Evolutionary conservation across 1,140 invertebrate genomes (phyloP), one percentile per base, ranked within the genome.

Genomic region (Pissodes strobi): DNA sequence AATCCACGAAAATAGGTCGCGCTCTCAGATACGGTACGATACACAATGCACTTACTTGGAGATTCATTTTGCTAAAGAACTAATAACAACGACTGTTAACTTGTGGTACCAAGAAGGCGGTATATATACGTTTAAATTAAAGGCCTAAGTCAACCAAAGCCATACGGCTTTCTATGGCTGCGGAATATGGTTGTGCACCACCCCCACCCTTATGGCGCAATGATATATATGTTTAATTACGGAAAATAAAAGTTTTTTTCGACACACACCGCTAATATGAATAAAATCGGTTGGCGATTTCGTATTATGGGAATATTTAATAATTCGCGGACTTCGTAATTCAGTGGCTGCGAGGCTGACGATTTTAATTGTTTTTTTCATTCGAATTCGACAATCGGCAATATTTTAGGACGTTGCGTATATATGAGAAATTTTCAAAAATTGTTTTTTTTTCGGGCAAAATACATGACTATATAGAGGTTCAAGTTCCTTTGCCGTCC

Each of bases 231-330:
- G 46, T 56, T 53, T 65, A 65, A 65, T 65, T 65, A 53, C 63
- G 46, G 55, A 58, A 65, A 65, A 58, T 58, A 63, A 63, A 64
- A 57, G 51, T 48, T 64, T 56, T 64, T 45, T 55, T 52, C 41
- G 52, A 49, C 45, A 38, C n/a, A 41, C 39, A 10, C 12, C 13
- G 18, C 15, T 27, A 49, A 51, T 41, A 49, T 19, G 52, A 51
- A 49, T 27, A 34, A 53, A 53, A 43, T 53, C 58, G 48, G 15
- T 17, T 19, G 13, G 8, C 22, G 49, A 57, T 63, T 63, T 53
- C 48, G 48, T 55, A 63, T 63, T 60, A 39, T 60, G 46, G 30
- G 45, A 60, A 60, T 39, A 39, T 55, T 55, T 17, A 55, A 55
- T 55, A 55, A 55, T 39, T 39, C n/a, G n/a, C n/a, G n/a, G n/a